phyloP scores from a whole-genome alignment of 2,888 invertebrate species.

The Metopia argyrocephala region DNA sequence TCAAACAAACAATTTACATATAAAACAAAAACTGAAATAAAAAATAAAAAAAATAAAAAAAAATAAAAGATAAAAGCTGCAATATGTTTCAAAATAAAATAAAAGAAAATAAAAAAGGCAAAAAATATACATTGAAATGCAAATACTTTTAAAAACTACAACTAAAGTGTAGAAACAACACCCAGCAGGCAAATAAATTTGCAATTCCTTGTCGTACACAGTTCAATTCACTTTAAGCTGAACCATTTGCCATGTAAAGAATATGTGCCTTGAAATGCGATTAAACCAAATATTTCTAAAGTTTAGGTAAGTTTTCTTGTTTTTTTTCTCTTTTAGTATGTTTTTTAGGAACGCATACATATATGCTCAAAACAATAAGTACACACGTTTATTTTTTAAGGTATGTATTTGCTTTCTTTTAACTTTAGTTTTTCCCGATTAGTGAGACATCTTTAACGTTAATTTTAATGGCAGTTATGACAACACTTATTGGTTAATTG shows the following conservation, averaged over 20 bases:
- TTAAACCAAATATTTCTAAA: too few species aligned
- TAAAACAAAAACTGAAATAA: slow-evolving; percentile 1
- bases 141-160: slow-evolving; percentile 15
- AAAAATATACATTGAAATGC: background rate
- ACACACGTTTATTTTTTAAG: too few species aligned
- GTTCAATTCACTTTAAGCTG: background rate
- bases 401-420: too few species aligned
- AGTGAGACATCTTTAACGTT: too few species aligned
- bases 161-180: background rate
- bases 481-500: too few species aligned
- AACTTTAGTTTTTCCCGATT: too few species aligned
- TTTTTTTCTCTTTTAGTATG: background rate
- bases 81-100: slow-evolving; percentile 43
- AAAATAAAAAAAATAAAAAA: background rate
- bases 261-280: slow-evolving; percentile 41
- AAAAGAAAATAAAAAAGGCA: too few species aligned
- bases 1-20: slow-evolving; percentile 19
- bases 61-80: slow-evolving; percentile 7
- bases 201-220: background rate
- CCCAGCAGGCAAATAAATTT: background rate
- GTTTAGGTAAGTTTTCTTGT: too few species aligned
- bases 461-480: too few species aligned
- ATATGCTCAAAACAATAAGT: too few species aligned
- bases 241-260: background rate
- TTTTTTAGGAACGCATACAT: too few species aligned